phyloP scores from a whole-genome alignment of 2,113 vertebrate genomes.

The Scytalopus superciliaris region DNA sequence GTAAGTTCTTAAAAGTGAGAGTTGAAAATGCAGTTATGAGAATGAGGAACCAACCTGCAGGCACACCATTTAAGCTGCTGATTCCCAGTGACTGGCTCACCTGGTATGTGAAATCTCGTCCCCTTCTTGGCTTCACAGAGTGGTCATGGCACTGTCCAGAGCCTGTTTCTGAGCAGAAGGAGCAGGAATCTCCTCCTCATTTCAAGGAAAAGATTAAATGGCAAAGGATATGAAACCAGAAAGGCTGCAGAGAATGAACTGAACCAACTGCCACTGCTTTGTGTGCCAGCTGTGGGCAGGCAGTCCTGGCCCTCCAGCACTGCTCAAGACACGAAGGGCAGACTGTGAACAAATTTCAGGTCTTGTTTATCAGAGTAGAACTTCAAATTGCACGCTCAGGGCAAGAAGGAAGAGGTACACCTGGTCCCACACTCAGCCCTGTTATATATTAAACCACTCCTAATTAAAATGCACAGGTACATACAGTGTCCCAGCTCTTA shows the following conservation, averaged over 20 bases:
- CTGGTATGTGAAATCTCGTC: background rate
- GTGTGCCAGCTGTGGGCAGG: background rate
- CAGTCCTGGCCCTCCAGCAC: no score
- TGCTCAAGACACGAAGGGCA: background rate
- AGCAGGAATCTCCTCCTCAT: background rate
- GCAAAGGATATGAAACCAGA: background rate
- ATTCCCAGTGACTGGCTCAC: background rate
- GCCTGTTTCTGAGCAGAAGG: background rate
- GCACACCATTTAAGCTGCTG: background rate
- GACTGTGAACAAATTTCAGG: background rate
- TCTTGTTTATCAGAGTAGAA: background rate
- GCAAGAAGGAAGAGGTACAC: background rate
- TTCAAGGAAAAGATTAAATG: background rate
- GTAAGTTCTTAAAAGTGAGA: background rate
- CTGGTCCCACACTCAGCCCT: background rate
- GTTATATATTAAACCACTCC: background rate
- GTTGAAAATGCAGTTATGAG: background rate
- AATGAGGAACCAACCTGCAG: no score
- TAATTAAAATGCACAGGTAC: background rate
- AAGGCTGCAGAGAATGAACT: background rate
- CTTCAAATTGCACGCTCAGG: background rate
- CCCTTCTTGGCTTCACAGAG: background rate
- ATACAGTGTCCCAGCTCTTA: background rate
- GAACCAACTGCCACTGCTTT: background rate
- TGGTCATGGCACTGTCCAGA: fast-evolving